Evolutionary conservation across 2,888 invertebrate species (phyloP), one percentile per base, ranked within the genome.

Genomic region (Odontocolon sp.): DNA sequence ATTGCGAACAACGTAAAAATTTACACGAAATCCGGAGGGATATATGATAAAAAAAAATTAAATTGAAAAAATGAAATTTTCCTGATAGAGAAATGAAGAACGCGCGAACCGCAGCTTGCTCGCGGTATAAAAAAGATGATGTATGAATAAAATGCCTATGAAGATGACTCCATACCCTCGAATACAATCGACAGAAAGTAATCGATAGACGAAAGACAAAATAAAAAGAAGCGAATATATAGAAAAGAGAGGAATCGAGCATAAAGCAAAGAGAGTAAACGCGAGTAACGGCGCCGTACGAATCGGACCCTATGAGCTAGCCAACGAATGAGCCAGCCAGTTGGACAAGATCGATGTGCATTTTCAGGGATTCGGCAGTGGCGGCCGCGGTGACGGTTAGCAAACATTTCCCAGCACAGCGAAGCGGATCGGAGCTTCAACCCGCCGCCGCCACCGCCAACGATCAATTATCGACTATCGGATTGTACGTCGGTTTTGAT

Each of bases 401-500:
- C 50, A 8, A 26, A 14, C 4, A 14, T 31, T 21, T 14, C n/a
- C 26, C 40, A 14, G 52, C 26, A 26, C 18, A 59, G 33, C 47
- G 26, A 18, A 57, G 70, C 28, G 68, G 40, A 54, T 67, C 57
- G 67, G 14, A 56, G 33, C 47, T n/a, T 38, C 42, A 28, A 33
- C 63, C 18, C 42, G 18, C 18, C n/a, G 11, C 52, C 47, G 45
- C 21, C 38, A 26, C 31, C 80, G 74, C 70, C 80, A 79, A 77
- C 80, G 77, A 77, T 77, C 82, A 84, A 83, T 83, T 82, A 84
- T 84, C 81, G 83, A 82, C 82, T 84, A 81, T 84, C 83, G 84
- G 80, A 81, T 84, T 80, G 84, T 75, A 66, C 84, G 79, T 59
- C 80, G 81, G 63, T 81, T 84, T 82, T 81, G 80, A 83, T 83